Evolutionary conservation across 2,113 vertebrate genomes (phyloP), one percentile per base, ranked within the genome.

Genomic region (Talpa occidentalis): DNA sequence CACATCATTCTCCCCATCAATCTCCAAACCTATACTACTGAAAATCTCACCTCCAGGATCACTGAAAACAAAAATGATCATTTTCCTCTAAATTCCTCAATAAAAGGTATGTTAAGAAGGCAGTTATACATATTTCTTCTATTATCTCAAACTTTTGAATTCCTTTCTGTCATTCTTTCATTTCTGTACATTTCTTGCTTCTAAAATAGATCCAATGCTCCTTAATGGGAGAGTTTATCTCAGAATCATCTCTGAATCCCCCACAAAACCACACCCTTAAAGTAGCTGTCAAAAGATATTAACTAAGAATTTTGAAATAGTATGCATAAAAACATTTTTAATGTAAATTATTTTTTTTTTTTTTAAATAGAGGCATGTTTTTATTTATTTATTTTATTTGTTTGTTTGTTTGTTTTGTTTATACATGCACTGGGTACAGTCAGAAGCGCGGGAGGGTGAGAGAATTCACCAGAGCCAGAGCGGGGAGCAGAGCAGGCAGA

Each of bases 141-240:
- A 44, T 67, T 59, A 88, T 60, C 15, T 77, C 54, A 94, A 79
- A 40, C 62, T 86, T 12, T 4, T 76, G 21, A 66, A 62, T 49
- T 91, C 6, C 16, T 76, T 77, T 82, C n/a, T 62, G 14, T 19
- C 70, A 2, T 86, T 84, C 17, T 64, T 30, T 49, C 67, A 26
- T 84, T 92, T 91, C n/a, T 81, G 32, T 17, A 30, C 49, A 66
- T 95, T 79, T 81, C 54, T 64, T 69, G 15, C 24, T 32, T 90
- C 32, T 88, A 49, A 56, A 85, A 77, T 72, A 93, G 30, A 92
- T 30, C 7, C 12, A 90, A 10, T 24, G 17, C 30, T 83, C 15
- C n/a, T 81, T 81, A n/a, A 86, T 52, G 16, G 6, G 11, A 82
- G 10, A 42, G 21, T n/a, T 78, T 60, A 40, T 56, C 56, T 70